These are phyloP conservation scores for Euclidia mi DNA, from an alignment of 2,888 invertebrate species.

Conservation along the genomic window DNA sequence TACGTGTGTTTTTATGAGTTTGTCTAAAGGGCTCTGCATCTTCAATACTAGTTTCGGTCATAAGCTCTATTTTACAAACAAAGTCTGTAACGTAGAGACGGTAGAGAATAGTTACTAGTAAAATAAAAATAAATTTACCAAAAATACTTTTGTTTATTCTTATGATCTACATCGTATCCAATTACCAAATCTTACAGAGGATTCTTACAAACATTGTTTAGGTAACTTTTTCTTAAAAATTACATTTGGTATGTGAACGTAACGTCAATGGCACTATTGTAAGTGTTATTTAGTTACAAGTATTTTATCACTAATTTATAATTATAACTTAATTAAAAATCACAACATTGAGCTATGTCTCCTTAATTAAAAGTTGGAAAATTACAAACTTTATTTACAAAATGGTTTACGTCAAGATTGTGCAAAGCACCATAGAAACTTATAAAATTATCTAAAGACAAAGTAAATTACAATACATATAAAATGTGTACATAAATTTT, in stretches of 20 bases:
- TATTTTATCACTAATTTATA: conserved; percentile 21
- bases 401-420: neutral
- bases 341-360: conserved; percentile 52
- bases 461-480: too few relatives aligned
- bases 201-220: conserved; percentile 34
- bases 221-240: conserved; percentile 53
- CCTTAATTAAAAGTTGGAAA: conserved; percentile 5
- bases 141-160: conserved; percentile 30
- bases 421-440: too few relatives aligned
- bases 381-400: conserved; percentile 1
- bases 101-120: too few relatives aligned
- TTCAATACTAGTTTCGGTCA: too few relatives aligned
- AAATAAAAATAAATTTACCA: neutral
- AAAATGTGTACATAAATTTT: too few relatives aligned
- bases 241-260: conserved; percentile 61
- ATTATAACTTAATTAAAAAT: conserved; percentile 35
- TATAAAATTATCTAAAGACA: too few relatives aligned
- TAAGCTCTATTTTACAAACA: too few relatives aligned
- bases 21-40: too few relatives aligned
- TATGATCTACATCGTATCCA: conserved; percentile 24
- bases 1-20: too few relatives aligned
- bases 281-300: conserved; percentile 57
- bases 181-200: conserved; percentile 29
- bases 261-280: conserved; percentile 62
- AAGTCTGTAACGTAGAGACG: too few relatives aligned